These are phyloP conservation scores for Geotrupes spiniger DNA, from an alignment of 2,888 invertebrate genomes.

Conservation along the genomic window DNA sequence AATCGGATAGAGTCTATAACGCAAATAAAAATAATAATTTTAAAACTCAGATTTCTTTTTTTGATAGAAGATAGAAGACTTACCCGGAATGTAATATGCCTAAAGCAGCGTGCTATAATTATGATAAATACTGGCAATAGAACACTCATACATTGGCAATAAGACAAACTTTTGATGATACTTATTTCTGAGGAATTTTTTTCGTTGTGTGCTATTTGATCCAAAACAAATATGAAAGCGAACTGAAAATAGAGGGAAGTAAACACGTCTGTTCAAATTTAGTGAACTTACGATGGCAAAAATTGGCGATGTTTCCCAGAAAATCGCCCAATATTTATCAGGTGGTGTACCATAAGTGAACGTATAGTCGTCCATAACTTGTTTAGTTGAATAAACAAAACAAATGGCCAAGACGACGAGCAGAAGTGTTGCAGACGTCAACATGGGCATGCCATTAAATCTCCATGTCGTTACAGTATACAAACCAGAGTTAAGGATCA, in stretches of 20 bases:
- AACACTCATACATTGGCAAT: slow-evolving; percentile 9
- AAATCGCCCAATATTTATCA: slow-evolving; percentile 15
- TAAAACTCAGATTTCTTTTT: too few relatives aligned
- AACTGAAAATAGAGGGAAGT: too few relatives aligned
- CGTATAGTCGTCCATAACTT: slow-evolving; percentile 13
- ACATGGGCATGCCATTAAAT: slow-evolving; percentile 8
- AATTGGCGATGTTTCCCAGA: slow-evolving; percentile 16
- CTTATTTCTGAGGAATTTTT: not conserved
- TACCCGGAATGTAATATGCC: slow-evolving; percentile 23
- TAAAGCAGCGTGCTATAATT: slow-evolving; percentile 22
- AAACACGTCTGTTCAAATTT: too few relatives aligned
- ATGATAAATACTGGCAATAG: slow-evolving; percentile 20
- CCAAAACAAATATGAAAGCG: too few relatives aligned
- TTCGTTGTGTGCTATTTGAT: too few relatives aligned
- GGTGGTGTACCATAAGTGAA: slow-evolving; percentile 14
- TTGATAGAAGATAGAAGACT: too few relatives aligned
- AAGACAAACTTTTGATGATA: slow-evolving; percentile 7
- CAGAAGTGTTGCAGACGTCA: slow-evolving; percentile 3
- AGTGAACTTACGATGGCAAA: slow-evolving; percentile 12
- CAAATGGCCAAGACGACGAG: slow-evolving; percentile 11
- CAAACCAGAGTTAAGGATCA: not conserved
- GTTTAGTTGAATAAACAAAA: slow-evolving; percentile 15
- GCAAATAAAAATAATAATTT: too few relatives aligned
- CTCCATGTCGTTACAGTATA: not conserved
- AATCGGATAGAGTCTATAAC: slow-evolving; percentile 14